A percentile compares a stretch with the other conserved stretches of the same genome.
phyloP scores from a whole-genome alignment of 1,140 invertebrate genomes.

The Drosophila oshimai region DNA sequence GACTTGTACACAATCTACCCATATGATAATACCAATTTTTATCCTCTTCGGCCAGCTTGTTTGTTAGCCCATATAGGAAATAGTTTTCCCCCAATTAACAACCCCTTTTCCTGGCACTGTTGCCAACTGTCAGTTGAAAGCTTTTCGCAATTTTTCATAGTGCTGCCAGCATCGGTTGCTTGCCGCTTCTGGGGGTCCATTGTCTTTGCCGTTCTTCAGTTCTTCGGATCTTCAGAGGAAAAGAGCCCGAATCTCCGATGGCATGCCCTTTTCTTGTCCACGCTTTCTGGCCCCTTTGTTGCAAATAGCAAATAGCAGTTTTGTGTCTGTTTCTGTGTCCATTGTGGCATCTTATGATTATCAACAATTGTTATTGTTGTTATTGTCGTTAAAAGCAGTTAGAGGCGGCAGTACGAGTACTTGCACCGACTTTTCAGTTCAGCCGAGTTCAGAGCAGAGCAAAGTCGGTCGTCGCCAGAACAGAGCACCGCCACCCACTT shows the following conservation, averaged over 20 bases:
- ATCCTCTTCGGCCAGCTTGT: background rate
- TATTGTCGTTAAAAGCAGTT: slow-evolving; percentile 41
- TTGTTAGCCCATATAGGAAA: background rate
- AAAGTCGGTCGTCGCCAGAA: slow-evolving; percentile 52
- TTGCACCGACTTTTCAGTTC: slow-evolving; percentile 53
- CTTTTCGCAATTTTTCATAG: slow-evolving; percentile 38
- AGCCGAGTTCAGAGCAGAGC: slow-evolving; percentile 71
- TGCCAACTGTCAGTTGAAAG: slow-evolving; percentile 27
- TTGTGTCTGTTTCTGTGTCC: slow-evolving; percentile 35
- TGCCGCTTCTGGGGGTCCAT: slow-evolving; percentile 24
- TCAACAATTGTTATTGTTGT: slow-evolving; percentile 64
- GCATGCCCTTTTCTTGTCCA: slow-evolving; percentile 35
- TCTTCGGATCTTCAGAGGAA: slow-evolving; percentile 19
- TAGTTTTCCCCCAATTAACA: slow-evolving; percentile 25
- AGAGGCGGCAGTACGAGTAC: slow-evolving; percentile 20
- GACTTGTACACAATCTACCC: too few species aligned
- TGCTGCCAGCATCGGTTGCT: background rate
- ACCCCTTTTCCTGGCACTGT: slow-evolving; percentile 12
- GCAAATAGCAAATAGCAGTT: slow-evolving; percentile 7
- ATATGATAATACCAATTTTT: too few species aligned
- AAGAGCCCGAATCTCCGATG: slow-evolving; percentile 27
- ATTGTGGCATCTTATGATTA: slow-evolving; percentile 75
- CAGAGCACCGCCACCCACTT: slow-evolving; percentile 6
- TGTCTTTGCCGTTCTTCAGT: slow-evolving; percentile 14
- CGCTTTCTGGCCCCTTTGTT: slow-evolving; percentile 13